Evolutionary conservation across 2,888 invertebrate genomes (phyloP).

Genomic region (Agapostemon virescens): DNA sequence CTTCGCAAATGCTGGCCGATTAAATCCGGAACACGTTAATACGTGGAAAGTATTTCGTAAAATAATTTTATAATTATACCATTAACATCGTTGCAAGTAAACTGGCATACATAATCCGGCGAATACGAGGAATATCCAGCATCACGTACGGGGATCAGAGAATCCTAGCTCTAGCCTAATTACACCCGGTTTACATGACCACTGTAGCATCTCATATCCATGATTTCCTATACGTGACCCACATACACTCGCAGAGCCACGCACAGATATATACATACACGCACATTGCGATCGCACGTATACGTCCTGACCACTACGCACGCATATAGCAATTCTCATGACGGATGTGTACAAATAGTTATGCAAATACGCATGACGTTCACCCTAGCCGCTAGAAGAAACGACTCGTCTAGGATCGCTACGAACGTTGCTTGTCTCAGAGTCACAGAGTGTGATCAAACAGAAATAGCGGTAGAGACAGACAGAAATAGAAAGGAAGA

Average conservation of each 20-base stretch:
- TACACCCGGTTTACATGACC: constrained; percentile 59
- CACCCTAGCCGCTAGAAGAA: constrained; percentile 59
- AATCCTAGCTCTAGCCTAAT: constrained; percentile 67
- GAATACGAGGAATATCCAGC: constrained; percentile 62
- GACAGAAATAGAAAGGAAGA: constrained; percentile 49
- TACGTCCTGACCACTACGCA: constrained; percentile 49
- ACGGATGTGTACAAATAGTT: constrained; percentile 59
- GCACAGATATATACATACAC: constrained; percentile 35
- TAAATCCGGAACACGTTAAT: no score
- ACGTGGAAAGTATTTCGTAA: no score
- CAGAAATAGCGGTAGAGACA: constrained; percentile 48
- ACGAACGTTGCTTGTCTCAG: constrained; percentile 57
- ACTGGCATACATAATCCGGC: not conserved
- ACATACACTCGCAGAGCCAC: constrained; percentile 41
- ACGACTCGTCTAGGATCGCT: constrained; percentile 53
- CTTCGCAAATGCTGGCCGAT: no score
- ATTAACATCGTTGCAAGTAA: not conserved
- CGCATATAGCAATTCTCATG: constrained; percentile 59
- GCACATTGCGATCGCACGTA: constrained; percentile 33
- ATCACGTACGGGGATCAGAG: constrained; percentile 56
- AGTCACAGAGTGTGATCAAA: constrained; percentile 60
- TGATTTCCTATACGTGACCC: constrained; percentile 60
- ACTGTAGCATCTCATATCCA: constrained; percentile 57
- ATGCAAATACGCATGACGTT: constrained; percentile 53
- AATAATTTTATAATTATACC: not conserved